Evolutionary conservation across 2,113 vertebrate genomes (phyloP).

Genomic region (Brevimyrus niger): DNA sequence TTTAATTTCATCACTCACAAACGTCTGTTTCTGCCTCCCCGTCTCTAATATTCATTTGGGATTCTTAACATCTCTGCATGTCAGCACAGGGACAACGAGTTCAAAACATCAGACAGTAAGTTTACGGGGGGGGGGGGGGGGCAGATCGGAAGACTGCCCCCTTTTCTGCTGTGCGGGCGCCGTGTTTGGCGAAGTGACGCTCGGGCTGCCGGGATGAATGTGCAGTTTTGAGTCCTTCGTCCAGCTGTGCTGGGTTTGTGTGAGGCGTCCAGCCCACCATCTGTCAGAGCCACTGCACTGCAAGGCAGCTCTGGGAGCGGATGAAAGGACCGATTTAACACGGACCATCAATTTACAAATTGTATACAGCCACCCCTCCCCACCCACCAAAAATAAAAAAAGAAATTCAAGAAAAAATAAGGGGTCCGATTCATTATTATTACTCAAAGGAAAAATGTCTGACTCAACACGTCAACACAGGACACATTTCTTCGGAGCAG

Average conservation of each 20-base stretch:
- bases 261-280: conserved; percentile 8
- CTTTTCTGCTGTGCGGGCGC: not conserved
- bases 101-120: not conserved
- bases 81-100: not conserved
- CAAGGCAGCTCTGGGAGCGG: not conserved
- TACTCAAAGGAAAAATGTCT: not conserved
- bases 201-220: conserved; percentile 10
- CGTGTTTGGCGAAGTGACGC: not conserved
- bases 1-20: not conserved
- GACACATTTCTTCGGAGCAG: not conserved
- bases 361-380: not conserved
- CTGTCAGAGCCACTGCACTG: conserved; percentile 4
- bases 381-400: not conserved
- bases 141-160: not conserved
- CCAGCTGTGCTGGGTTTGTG: conserved; percentile 25
- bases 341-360: conserved; percentile 21
- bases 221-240: conserved; percentile 11
- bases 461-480: not conserved
- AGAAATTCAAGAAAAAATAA: conserved; percentile 8
- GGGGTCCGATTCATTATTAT: not conserved
- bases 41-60: not conserved
- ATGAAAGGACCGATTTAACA: conserved; percentile 21
- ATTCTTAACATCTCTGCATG: not conserved
- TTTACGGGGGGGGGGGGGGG: not conserved
- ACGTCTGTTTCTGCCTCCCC: not conserved